Evolutionary conservation across 1,140 invertebrate species (phyloP).

Genomic region (Artemia franciscana): DNA sequence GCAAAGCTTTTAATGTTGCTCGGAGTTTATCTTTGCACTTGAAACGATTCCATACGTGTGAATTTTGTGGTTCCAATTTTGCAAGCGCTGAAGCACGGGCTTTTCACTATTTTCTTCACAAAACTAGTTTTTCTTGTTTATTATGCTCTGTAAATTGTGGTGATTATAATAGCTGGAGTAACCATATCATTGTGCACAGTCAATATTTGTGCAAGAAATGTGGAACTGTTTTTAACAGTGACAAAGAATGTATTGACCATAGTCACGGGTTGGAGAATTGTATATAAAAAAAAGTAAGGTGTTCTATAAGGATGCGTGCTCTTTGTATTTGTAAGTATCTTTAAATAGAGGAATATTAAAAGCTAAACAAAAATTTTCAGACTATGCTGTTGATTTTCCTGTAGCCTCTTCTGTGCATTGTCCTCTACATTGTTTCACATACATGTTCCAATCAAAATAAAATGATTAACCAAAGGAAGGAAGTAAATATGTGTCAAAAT

Average conservation of each 20-base stretch:
- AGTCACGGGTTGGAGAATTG: background rate
- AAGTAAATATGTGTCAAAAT: too few relatives aligned
- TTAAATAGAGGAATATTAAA: too few relatives aligned
- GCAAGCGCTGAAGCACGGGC: background rate
- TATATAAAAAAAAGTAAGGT: too few relatives aligned
- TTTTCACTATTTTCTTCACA: background rate
- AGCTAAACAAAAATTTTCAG: too few relatives aligned
- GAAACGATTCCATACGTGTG: background rate
- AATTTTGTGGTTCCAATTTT: background rate
- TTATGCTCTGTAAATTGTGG: background rate
- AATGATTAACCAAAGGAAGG: too few relatives aligned
- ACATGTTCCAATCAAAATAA: too few relatives aligned
- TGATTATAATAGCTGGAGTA: background rate
- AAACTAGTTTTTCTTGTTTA: background rate
- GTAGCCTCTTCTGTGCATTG: too few relatives aligned
- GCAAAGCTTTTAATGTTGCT: background rate
- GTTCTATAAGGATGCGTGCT: too few relatives aligned
- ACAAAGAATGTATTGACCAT: background rate
- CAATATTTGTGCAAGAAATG: background rate
- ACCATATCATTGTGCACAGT: background rate
- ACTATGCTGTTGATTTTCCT: too few relatives aligned
- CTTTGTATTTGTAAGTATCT: too few relatives aligned
- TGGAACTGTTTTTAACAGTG: background rate
- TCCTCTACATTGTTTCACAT: too few relatives aligned
- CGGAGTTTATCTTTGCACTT: background rate